Evolutionary conservation across 2,888 invertebrate species (phyloP).

Genomic region (Pyrgus malvae): DNA sequence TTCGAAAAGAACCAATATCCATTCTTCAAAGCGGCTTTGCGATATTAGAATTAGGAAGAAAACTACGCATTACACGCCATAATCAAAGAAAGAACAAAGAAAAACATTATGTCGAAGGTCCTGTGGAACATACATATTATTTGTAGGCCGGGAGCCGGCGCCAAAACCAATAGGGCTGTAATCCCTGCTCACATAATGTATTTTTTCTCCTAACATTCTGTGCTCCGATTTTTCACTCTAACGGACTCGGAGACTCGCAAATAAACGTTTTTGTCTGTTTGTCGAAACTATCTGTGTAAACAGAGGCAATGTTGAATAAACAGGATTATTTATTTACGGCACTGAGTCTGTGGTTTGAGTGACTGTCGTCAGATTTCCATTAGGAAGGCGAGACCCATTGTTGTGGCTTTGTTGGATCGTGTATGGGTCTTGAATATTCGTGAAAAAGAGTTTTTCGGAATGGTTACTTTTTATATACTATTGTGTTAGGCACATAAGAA

Average conservation of each 20-base stretch:
- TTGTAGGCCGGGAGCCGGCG: conserved; percentile 8
- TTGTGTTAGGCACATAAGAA: no score
- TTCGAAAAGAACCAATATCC: no score
- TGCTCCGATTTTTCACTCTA: conserved; percentile 24
- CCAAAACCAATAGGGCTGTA: conserved; percentile 27
- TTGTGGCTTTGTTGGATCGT: no score
- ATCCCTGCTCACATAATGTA: conserved; percentile 25
- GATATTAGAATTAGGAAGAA: no score
- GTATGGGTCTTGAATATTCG: no score
- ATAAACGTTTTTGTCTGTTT: conserved; percentile 17
- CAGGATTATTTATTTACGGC: conserved; percentile 23
- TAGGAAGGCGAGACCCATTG: conserved; percentile 13
- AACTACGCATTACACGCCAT: conserved; percentile 3
- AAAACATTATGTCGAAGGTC: conserved; percentile 10
- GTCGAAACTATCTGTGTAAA: conserved; percentile 13
- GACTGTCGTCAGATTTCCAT: conserved; percentile 26
- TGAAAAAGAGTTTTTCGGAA: no score
- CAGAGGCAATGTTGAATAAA: conserved; percentile 14
- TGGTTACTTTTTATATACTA: no score
- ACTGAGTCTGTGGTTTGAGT: conserved; percentile 10
- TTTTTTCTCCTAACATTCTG: conserved; percentile 22
- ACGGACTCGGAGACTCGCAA: conserved; percentile 1
- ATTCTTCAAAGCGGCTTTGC: no score
- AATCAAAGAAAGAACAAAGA: conserved; percentile 11
- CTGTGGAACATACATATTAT: conserved; percentile 19